A percentile compares a stretch with the other conserved stretches of the same genome.
Evolutionary conservation across 2,888 invertebrate species (phyloP).

Genomic region (Dicranocentrus wangi): DNA sequence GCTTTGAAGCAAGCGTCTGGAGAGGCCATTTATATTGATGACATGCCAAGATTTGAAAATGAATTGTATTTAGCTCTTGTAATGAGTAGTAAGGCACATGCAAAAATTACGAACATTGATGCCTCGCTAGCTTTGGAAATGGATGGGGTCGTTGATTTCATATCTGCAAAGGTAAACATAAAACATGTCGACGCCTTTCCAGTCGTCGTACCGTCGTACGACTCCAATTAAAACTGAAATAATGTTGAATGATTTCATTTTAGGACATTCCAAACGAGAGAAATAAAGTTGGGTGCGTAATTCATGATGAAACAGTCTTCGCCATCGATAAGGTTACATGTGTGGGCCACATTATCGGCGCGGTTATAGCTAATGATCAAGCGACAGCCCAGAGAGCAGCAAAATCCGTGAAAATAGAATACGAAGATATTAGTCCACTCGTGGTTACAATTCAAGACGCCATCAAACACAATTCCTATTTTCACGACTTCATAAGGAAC

Average conservation of each 20-base stretch:
- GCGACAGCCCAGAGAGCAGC: conserved; percentile 88
- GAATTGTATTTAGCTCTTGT: conserved; percentile 89
- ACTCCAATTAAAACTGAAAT: no score
- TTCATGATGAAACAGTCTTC: conserved; percentile 83
- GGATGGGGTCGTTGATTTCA: conserved; percentile 87
- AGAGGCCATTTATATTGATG: conserved; percentile 84
- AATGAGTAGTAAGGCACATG: conserved; percentile 86
- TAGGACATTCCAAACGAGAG: conserved; percentile 77
- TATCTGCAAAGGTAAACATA: conserved; percentile 78
- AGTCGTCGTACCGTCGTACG: no score
- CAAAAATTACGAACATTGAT: conserved; percentile 85
- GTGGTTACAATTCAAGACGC: conserved; percentile 92
- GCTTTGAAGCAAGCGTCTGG: conserved; percentile 89
- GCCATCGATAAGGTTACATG: conserved; percentile 81
- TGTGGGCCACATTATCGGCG: conserved; percentile 88
- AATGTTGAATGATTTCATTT: no score
- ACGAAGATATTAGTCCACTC: conserved; percentile 84
- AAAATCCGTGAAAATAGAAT: conserved; percentile 85
- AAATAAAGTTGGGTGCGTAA: conserved; percentile 82
- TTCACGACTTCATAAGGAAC: background rate
- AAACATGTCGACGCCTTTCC: no score
- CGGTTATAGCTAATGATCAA: conserved; percentile 86
- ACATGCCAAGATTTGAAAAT: conserved; percentile 84
- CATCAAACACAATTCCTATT: conserved; percentile 85
- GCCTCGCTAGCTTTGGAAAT: conserved; percentile 82